Percentiles rank a stretch among this genome's conserved stretches.
phyloP scores from a whole-genome alignment of 2,888 invertebrate genomes.

The Galerucella pusilla region DNA sequence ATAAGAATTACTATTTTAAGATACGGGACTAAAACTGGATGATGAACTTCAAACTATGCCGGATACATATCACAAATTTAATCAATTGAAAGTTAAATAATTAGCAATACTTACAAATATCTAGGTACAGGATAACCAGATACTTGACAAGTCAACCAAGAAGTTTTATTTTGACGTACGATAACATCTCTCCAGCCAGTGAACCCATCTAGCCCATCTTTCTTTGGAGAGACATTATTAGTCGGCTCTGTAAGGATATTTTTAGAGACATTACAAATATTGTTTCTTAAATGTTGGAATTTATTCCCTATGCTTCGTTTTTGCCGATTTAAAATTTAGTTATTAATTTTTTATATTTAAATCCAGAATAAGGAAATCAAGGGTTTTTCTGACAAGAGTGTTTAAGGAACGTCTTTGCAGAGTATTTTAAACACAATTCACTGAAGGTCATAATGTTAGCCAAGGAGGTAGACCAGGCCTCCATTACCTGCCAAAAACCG shows the following conservation, averaged over 20 bases:
- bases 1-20: too few species aligned
- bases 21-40: too few species aligned
- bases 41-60: not conserved
- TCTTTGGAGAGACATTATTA: constrained; percentile 73
- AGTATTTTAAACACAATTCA: too few species aligned
- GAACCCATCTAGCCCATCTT: constrained; percentile 68
- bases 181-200: constrained; percentile 71
- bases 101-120: constrained; percentile 63
- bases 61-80: not conserved
- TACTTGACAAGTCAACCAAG: constrained; percentile 74
- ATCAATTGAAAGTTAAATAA: not conserved
- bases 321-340: not conserved
- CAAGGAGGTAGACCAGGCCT: too few species aligned
- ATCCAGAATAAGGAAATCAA: too few species aligned
- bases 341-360: not conserved
- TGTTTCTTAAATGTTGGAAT: not conserved
- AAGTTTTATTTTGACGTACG: constrained; percentile 67
- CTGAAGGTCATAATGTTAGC: too few species aligned
- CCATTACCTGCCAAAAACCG: too few species aligned
- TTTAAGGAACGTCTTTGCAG: too few species aligned
- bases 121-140: constrained; percentile 68
- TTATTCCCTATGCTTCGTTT: not conserved
- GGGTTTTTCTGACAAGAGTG: too few species aligned
- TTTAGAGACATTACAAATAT: not conserved
- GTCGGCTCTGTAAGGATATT: constrained; percentile 65